A percentile compares a stretch with the other conserved stretches of the same genome.
Conservation (phyloP, 2,113 vertebrate species). For the Eptesicus fuscus region DNA sequence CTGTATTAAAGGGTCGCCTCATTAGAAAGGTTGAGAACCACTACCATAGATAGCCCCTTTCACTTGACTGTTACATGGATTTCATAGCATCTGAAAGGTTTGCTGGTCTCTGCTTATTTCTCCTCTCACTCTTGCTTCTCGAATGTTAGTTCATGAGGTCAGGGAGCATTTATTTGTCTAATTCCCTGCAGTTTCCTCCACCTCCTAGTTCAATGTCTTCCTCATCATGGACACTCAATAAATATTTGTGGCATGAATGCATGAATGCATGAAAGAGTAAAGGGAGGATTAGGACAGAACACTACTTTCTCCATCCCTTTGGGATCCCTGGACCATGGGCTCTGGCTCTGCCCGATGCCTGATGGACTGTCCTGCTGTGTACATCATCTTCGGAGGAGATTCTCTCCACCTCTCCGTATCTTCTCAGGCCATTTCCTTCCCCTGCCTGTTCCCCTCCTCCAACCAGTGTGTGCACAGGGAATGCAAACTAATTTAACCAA, state of each 20-base stretch:
- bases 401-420: not conserved
- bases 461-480: conserved; percentile 57
- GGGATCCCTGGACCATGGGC: accelerated
- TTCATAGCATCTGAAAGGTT: not conserved
- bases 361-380: not conserved
- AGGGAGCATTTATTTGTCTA: not conserved
- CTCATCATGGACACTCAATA: not conserved
- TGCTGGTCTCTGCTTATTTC: not conserved
- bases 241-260: not conserved
- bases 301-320: not conserved
- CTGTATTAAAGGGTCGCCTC: no score
- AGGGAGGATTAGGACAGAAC: no score
- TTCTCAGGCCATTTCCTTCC: conserved; percentile 39
- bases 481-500: conserved; percentile 73
- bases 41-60: not conserved
- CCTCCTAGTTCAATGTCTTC: not conserved
- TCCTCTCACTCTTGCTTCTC: not conserved
- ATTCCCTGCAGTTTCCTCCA: not conserved
- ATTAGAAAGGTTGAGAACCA: no score
- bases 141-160: not conserved
- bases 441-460: not conserved
- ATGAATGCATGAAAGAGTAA: not conserved
- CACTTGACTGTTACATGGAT: not conserved
- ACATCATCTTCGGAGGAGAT: not conserved
- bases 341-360: not conserved